Evolutionary conservation across 2,888 invertebrate species (phyloP).

Genomic region (Cosmia pyralina): DNA sequence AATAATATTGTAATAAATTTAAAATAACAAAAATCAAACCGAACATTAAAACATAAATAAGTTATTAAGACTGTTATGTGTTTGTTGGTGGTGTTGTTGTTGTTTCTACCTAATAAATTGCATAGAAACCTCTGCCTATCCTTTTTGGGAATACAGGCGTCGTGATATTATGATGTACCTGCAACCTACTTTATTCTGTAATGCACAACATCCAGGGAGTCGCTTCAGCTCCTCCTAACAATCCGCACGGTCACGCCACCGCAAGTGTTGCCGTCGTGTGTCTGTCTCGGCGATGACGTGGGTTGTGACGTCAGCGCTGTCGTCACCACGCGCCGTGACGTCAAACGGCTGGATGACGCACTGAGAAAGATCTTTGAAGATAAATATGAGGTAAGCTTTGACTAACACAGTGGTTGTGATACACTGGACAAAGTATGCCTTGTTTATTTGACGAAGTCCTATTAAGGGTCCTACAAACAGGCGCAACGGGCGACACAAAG

Average conservation of each 20-base stretch:
- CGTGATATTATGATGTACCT: not conserved
- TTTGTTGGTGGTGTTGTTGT: too few relatives aligned
- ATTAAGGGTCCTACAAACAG: not conserved
- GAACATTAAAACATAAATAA: too few relatives aligned
- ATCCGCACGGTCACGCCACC: slow-evolving; percentile 66
- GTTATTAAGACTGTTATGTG: too few relatives aligned
- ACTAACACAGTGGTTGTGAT: not conserved
- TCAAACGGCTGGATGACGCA: slow-evolving; percentile 68
- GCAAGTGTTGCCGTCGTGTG: slow-evolving; percentile 62
- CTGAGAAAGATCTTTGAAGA: slow-evolving; percentile 69
- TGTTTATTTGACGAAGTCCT: not conserved
- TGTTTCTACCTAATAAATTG: too few relatives aligned
- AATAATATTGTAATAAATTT: too few relatives aligned
- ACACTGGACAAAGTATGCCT: too few relatives aligned
- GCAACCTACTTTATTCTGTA: not conserved
- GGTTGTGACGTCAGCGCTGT: slow-evolving; percentile 60
- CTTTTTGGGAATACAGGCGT: too few relatives aligned
- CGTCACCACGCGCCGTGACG: slow-evolving; percentile 67
- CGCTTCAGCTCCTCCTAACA: slow-evolving; percentile 64
- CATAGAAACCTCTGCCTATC: too few relatives aligned
- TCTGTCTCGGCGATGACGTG: slow-evolving; percentile 53
- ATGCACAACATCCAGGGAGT: slow-evolving; percentile 61
- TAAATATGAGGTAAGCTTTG: slow-evolving; percentile 75
- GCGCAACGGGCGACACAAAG: too few relatives aligned
- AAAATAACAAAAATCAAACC: too few relatives aligned